phyloP scores from a whole-genome alignment of 2,113 vertebrate genomes.

The Labeo catla region DNA sequence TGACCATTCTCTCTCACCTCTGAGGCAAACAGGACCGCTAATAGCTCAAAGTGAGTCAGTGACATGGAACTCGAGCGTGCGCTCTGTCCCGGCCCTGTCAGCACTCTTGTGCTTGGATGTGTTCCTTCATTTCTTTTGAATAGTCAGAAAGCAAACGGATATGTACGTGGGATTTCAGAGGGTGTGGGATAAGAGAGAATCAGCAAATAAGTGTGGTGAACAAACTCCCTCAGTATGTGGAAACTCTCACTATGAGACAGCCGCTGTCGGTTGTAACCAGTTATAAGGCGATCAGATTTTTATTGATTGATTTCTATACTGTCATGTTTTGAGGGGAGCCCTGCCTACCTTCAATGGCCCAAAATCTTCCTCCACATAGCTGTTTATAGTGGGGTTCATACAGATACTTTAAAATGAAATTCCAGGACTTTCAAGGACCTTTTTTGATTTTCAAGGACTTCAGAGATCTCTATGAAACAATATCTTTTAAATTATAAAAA shows the following conservation, averaged over 20 bases:
- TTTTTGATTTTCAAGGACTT: no score
- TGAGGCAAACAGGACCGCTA: constrained; percentile 26
- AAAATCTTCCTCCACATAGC: not conserved
- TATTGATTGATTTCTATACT: not conserved
- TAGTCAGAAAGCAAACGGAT: not conserved
- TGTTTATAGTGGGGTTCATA: not conserved
- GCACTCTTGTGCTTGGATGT: constrained; percentile 9
- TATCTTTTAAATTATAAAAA: no score
- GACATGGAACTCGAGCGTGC: constrained; percentile 9
- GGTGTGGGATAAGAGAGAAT: constrained; percentile 2
- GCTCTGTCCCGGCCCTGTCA: not conserved
- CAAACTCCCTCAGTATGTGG: not conserved
- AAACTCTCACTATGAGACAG: not conserved
- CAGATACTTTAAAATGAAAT: no score
- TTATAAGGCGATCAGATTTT: not conserved
- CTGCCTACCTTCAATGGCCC: not conserved
- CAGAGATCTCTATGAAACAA: no score
- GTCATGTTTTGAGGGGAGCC: not conserved
- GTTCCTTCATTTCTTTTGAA: constrained; percentile 6
- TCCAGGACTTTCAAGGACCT: no score
- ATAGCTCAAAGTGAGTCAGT: constrained; percentile 41
- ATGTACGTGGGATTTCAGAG: not conserved
- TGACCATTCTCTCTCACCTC: constrained; percentile 12
- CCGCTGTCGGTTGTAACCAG: not conserved
- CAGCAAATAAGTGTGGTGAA: not conserved